These are phyloP conservation scores for Zhuqinia jingwanae DNA, from an alignment of 2,888 invertebrate species.

Conservation along the genomic window DNA sequence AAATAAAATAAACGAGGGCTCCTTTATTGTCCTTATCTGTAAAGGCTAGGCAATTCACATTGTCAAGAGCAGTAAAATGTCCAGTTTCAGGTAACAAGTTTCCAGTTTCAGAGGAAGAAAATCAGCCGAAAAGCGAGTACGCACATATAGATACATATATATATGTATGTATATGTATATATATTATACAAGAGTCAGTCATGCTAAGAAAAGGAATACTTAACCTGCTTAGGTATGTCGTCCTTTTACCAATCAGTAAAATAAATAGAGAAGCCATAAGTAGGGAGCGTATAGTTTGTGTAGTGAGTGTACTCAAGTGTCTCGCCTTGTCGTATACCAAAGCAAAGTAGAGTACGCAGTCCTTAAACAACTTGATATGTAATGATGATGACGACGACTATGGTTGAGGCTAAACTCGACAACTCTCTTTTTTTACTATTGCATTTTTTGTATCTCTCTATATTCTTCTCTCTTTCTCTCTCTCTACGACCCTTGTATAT, in stretches of 20 bases:
- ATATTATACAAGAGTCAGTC: too few relatives aligned
- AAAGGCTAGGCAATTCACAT: conserved; percentile 38
- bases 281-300: conserved; percentile 50
- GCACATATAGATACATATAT: background rate
- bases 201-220: background rate
- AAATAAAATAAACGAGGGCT: conserved; percentile 6
- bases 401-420: conserved; percentile 48
- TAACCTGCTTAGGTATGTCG: conserved; percentile 13
- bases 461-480: background rate
- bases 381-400: conserved; percentile 18
- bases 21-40: conserved; percentile 35
- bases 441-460: background rate
- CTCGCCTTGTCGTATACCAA: background rate
- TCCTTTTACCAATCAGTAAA: conserved; percentile 65
- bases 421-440: background rate
- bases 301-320: conserved; percentile 62
- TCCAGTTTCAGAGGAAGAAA: background rate
- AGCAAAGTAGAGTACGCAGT: background rate
- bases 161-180: too few relatives aligned
- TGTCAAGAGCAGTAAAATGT: conserved; percentile 24
- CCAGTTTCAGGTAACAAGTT: conserved; percentile 56
- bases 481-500: background rate
- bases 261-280: conserved; percentile 61
- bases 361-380: conserved; percentile 43
- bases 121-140: conserved; percentile 2